Percentiles rank a stretch among this genome's conserved stretches.
Evolutionary conservation across 2,113 vertebrate species (phyloP).

Genomic region (Mustelus asterias): DNA sequence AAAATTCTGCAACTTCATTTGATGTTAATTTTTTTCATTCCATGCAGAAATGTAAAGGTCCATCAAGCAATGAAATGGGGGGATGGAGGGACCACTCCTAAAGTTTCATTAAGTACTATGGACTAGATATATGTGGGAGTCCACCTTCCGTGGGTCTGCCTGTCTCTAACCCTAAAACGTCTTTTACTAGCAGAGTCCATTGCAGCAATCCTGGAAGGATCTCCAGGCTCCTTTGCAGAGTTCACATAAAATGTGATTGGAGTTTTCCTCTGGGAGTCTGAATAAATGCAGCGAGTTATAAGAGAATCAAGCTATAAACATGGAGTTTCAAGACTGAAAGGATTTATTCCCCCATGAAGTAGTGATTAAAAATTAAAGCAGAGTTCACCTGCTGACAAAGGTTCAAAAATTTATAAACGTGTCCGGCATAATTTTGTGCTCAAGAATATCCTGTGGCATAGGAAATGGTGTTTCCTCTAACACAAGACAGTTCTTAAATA

Average conservation of each 20-base stretch:
- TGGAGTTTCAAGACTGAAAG: no score
- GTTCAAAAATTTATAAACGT: no score
- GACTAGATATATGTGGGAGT: background rate
- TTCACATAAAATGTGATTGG: background rate
- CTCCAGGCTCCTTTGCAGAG: background rate
- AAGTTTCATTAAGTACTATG: background rate
- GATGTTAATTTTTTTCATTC: background rate
- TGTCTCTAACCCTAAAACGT: background rate
- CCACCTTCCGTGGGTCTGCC: background rate
- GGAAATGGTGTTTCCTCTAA: no score
- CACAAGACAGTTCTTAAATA: no score
- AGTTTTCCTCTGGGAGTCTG: background rate
- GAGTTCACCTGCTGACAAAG: no score
- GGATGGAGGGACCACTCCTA: background rate
- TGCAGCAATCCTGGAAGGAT: background rate
- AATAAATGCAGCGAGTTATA: no score
- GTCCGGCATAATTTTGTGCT: no score
- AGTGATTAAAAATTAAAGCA: no score
- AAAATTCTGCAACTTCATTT: background rate
- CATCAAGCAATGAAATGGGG: background rate
- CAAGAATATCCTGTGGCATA: no score
- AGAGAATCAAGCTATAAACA: no score
- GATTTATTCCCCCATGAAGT: no score
- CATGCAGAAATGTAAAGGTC: background rate
- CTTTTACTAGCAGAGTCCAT: background rate